Evolutionary conservation across 1,140 invertebrate genomes (phyloP).

Genomic region (Atta colombica): DNA sequence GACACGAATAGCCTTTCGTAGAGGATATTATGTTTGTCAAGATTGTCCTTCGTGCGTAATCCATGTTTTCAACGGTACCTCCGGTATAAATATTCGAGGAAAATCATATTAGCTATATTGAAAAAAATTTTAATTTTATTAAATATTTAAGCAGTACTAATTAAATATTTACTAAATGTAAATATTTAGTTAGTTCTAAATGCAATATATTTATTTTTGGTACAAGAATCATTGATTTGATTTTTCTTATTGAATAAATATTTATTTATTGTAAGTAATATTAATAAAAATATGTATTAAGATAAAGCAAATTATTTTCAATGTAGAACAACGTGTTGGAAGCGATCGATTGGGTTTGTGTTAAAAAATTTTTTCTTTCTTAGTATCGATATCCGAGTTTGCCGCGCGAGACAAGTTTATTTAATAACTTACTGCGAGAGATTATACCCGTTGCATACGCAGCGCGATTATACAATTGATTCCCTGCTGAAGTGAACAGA

Average conservation of each 20-base stretch:
- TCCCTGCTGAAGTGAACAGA: background rate
- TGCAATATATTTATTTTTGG: no score
- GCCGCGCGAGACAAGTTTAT: background rate
- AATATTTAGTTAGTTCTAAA: no score
- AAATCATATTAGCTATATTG: background rate
- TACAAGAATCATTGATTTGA: no score
- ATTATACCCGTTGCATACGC: background rate
- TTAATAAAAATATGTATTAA: no score
- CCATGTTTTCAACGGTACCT: slow-evolving; percentile 20
- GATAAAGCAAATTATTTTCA: no score
- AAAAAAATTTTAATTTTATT: no score
- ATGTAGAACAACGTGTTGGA: background rate
- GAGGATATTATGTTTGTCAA: slow-evolving; percentile 29
- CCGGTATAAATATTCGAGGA: slow-evolving; percentile 28
- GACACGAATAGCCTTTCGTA: slow-evolving; percentile 31
- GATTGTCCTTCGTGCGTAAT: slow-evolving; percentile 1
- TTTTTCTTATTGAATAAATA: no score
- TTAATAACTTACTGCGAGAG: background rate
- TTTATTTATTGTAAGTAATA: no score
- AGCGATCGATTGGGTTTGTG: background rate
- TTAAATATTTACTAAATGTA: no score
- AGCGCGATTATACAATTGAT: slow-evolving; percentile 23
- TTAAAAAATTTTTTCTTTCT: background rate
- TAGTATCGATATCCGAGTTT: background rate
- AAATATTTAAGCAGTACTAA: no score